A percentile compares a stretch with the other conserved stretches of the same genome.
These are phyloP conservation scores for Heterohyrax brucei DNA, from an alignment of 2,797 vertebrate species.

Conservation along the genomic window DNA sequence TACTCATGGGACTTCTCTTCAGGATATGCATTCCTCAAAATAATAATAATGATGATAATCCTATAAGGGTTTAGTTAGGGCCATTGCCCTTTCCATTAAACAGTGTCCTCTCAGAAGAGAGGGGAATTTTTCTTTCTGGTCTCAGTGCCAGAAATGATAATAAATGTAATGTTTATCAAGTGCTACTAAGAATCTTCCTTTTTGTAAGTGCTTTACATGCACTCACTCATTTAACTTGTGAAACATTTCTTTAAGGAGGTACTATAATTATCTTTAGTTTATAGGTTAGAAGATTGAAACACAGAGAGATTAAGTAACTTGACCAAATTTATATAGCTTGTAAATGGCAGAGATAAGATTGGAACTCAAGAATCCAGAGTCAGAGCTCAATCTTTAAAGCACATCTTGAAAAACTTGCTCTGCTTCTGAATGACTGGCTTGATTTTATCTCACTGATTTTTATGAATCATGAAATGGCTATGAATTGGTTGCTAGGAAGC, in stretches of 20 bases:
- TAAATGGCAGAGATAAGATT: neutral
- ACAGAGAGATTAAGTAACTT: neutral
- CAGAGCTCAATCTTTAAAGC: slow-evolving; percentile 11
- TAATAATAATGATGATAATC: neutral
- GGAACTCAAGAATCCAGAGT: neutral
- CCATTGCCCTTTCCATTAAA: slow-evolving; percentile 50
- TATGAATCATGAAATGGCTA: slow-evolving; percentile 64
- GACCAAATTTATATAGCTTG: slow-evolving; percentile 6
- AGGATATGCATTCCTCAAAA: slow-evolving; percentile 8
- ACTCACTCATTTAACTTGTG: slow-evolving; percentile 29
- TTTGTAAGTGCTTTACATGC: slow-evolving; percentile 11
- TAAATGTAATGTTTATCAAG: slow-evolving; percentile 48
- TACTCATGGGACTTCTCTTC: slow-evolving; percentile 44
- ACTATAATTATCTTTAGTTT: slow-evolving; percentile 47
- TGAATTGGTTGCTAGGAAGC: slow-evolving; percentile 54
- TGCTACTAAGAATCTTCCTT: slow-evolving; percentile 12
- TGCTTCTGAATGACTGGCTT: slow-evolving; percentile 12
- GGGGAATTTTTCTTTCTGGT: slow-evolving; percentile 63
- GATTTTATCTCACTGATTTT: slow-evolving; percentile 17
- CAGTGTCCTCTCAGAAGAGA: slow-evolving; percentile 9
- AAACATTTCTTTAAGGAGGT: slow-evolving; percentile 1
- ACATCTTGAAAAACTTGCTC: neutral
- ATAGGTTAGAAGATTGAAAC: slow-evolving; percentile 33
- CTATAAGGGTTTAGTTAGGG: neutral
- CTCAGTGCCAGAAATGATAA: slow-evolving; percentile 59